Conservation (phyloP, 2,888 invertebrate species). For the Epistrophella euchroma region DNA sequence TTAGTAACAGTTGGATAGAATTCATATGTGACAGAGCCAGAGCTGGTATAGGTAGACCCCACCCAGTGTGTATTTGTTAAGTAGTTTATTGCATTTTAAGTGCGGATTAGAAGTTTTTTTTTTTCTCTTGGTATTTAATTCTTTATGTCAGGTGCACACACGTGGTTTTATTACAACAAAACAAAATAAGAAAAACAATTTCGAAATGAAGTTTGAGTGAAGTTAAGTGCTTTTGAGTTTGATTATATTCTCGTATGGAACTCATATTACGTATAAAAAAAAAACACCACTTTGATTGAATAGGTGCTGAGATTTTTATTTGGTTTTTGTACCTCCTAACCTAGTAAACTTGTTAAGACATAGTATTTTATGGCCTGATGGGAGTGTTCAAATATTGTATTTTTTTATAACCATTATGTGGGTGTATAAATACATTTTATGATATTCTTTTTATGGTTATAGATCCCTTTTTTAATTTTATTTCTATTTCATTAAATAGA, state of each 20-base stretch:
- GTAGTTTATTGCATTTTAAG: conserved; percentile 41
- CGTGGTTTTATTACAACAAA: conserved; percentile 11
- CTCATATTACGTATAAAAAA: background rate
- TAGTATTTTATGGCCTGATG: background rate
- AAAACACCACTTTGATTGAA: background rate
- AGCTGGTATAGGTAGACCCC: background rate
- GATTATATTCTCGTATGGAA: background rate
- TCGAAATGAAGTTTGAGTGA: background rate
- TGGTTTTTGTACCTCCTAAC: conserved; percentile 2
- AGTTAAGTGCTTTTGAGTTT: conserved; percentile 3
- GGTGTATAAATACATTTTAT: background rate
- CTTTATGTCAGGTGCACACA: conserved; percentile 45
- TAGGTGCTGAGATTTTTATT: background rate
- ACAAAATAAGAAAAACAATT: background rate
- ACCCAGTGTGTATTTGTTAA: background rate
- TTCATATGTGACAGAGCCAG: background rate
- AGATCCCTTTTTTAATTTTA: too few relatives aligned
- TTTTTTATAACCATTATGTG: background rate
- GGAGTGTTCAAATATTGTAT: background rate
- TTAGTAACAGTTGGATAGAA: background rate
- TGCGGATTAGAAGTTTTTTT: background rate
- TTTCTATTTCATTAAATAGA: too few relatives aligned
- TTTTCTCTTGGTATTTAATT: background rate
- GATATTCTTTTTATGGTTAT: background rate
- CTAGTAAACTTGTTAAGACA: conserved; percentile 2